These are phyloP conservation scores for Orchesella cincta DNA, from an alignment of 1,140 invertebrate genomes.

Conservation along the genomic window DNA sequence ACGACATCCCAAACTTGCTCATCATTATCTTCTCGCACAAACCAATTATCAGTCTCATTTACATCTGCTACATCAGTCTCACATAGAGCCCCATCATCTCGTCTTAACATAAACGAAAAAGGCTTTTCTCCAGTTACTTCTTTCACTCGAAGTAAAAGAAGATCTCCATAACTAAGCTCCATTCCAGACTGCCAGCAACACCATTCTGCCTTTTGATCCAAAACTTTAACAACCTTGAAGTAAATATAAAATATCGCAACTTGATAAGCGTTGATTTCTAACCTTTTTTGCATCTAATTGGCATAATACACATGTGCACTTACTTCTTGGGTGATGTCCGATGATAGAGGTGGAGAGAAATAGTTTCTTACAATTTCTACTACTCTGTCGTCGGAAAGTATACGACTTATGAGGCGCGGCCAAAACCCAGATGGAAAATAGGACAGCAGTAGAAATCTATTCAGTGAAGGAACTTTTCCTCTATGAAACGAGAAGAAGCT, in stretches of 20 bases:
- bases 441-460: slow-evolving; percentile 79
- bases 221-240: slow-evolving; percentile 56
- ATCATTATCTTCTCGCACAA: slow-evolving; percentile 22
- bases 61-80: slow-evolving; percentile 52
- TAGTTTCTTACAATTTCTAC: slow-evolving; percentile 75
- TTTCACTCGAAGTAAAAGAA: slow-evolving; percentile 77
- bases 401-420: slow-evolving; percentile 87
- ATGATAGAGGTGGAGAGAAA: slow-evolving; percentile 58
- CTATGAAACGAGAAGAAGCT: slow-evolving; percentile 29
- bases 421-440: slow-evolving; percentile 98
- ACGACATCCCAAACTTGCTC: slow-evolving; percentile 83
- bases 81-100: slow-evolving; percentile 52
- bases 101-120: slow-evolving; percentile 47
- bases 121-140: slow-evolving; percentile 64
- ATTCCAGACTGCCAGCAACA: slow-evolving; percentile 93
- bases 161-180: slow-evolving; percentile 78
- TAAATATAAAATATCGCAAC: background rate
- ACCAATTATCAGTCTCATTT: background rate
- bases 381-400: slow-evolving; percentile 85
- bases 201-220: slow-evolving; percentile 82
- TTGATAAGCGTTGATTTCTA: background rate
- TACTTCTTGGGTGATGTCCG: slow-evolving; percentile 49
- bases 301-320: background rate
- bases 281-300: background rate
- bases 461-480: slow-evolving; percentile 49